Percentiles rank a stretch among this genome's conserved stretches.
phyloP scores from a whole-genome alignment of 2,113 vertebrate genomes.

The Sinosuthora webbiana region DNA sequence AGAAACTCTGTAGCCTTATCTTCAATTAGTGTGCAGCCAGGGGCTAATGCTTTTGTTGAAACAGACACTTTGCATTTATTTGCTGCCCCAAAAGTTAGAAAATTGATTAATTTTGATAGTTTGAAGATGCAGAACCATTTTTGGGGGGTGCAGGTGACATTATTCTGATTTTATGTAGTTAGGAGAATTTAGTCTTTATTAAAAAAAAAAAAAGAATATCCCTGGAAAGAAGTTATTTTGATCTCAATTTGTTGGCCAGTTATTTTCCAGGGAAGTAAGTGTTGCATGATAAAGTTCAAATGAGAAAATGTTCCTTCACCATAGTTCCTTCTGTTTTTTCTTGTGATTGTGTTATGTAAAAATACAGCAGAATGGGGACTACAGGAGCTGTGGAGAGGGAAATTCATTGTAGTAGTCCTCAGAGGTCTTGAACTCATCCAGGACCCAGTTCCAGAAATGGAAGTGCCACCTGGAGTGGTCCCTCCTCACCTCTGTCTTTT shows the following conservation, averaged over 20 bases:
- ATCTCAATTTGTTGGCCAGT: fast-evolving
- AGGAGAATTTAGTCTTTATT: not conserved
- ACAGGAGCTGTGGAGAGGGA: not conserved
- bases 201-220: not conserved
- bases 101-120: not conserved
- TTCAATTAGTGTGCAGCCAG: fast-evolving
- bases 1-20: not conserved
- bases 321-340: fast-evolving
- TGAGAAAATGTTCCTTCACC: not conserved
- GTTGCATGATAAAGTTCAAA: not conserved
- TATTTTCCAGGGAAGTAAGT: not conserved
- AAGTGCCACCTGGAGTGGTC: not conserved
- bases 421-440: fast-evolving
- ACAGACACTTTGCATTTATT: not conserved
- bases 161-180: not conserved
- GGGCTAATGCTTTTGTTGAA: not conserved
- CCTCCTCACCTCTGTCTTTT: not conserved
- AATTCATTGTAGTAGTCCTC: not conserved
- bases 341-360: fast-evolving
- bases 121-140: not conserved
- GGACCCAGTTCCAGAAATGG: not conserved
- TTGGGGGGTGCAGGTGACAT: not conserved
- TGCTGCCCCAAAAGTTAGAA: fast-evolving
- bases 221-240: not conserved
- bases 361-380: not conserved